Base-by-base conservation (phyloP, 2,797 vertebrate species). In the Labroides dimidiatus region DNA sequence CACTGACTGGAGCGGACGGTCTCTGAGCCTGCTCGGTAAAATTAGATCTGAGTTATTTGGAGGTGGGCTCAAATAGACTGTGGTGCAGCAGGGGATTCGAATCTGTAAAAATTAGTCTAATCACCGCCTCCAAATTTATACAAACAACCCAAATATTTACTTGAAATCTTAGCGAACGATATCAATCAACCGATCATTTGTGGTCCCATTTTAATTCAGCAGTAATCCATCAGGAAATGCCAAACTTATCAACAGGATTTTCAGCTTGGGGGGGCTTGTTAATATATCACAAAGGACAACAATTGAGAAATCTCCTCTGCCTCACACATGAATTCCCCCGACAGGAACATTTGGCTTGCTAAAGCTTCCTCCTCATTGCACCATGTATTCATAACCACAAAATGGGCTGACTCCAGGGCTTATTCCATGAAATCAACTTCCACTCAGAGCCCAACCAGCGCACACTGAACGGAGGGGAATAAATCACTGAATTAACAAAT, bases 1-100 rank as follows among this genome's bases (percentile, higher is more conserved):
- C 79, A 74, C 87, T 88, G 62, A 78, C 85, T 68, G 75, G 82
- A 85, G 82, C 72, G 82, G 78, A 86, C 85, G 65, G 65, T 77
- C 69, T 76, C 77, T 89, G 74, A 87, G 81, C 74, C 79, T 63
- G 77, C 79, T 72, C 81, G 79, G 82, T 81, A 16, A 76, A 84
- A 64, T 66, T 73, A 55, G 65, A 61, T 84, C 62, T 67, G 64
- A 76, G 61, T 72, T 73, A 47, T 54, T 42, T 73, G 77, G 75
- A 84, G 78, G 59, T 60, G 53, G 74, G 64, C 69, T 79, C 76
- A 71, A 77, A 83, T 72, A 59, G 74, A 74, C 68, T 75, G 63
- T 15, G 74, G 56, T 30, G 44, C 74, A 71, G 78, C 58, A 73
- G 54, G 81, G 73, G 74, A 74, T 48, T 62, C 74, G 61, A 79